These are phyloP conservation scores for Lomographa bimaculata DNA, from an alignment of 2,888 invertebrate species.

Conservation along the genomic window DNA sequence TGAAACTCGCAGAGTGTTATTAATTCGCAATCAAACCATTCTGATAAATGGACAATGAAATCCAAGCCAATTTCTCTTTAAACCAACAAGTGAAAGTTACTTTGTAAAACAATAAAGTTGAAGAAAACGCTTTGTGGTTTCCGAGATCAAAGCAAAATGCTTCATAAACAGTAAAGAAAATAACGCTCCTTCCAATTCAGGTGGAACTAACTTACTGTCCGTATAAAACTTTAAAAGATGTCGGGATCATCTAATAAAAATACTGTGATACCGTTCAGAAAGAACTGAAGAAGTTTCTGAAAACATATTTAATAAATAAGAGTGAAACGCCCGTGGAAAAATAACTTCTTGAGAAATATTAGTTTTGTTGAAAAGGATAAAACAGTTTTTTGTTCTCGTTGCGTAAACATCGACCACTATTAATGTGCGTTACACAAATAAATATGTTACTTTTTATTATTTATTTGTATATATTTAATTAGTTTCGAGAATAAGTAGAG, in stretches of 20 bases:
- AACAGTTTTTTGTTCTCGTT: slow-evolving; percentile 1
- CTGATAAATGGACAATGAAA: slow-evolving; percentile 23
- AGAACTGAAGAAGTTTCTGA: slow-evolving; percentile 15
- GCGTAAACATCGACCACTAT: slow-evolving; percentile 1
- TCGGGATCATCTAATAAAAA: slow-evolving; percentile 26
- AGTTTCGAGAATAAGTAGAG: slow-evolving; percentile 32
- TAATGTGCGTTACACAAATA: slow-evolving; percentile 5
- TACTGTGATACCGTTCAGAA: slow-evolving; percentile 16
- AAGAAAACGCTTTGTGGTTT: slow-evolving; percentile 29
- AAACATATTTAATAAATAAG: slow-evolving; percentile 19
- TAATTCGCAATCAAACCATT: slow-evolving; percentile 12
- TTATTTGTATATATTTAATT: slow-evolving; percentile 29
- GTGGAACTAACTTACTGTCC: slow-evolving; percentile 22
- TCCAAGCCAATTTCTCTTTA: slow-evolving; percentile 26
- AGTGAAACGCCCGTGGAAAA: slow-evolving; percentile 5
- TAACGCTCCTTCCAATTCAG: slow-evolving; percentile 18
- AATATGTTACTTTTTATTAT: slow-evolving; percentile 2
- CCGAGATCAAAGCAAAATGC: slow-evolving; percentile 25
- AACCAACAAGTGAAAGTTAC: slow-evolving; percentile 29
- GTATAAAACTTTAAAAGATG: slow-evolving; percentile 26
- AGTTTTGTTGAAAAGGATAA: neutral
- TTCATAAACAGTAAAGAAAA: slow-evolving; percentile 28
- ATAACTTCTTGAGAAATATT: slow-evolving; percentile 9
- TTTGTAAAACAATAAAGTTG: slow-evolving; percentile 32
- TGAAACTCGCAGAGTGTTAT: slow-evolving; percentile 6